phyloP scores from a whole-genome alignment of 2,888 invertebrate species.

The Cryptosula pallasiana region DNA sequence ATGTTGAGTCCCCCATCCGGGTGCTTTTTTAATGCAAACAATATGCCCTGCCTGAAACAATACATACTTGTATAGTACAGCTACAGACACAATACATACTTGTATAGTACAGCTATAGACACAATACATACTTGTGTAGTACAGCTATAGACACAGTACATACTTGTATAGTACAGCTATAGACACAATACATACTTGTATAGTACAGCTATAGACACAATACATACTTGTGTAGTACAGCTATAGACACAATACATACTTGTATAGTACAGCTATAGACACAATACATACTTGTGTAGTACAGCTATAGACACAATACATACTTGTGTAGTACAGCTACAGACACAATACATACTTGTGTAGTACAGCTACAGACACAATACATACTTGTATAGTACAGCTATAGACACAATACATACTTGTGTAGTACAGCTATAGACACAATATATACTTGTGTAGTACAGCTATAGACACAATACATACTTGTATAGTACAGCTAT shows the following conservation, averaged over 20 bases:
- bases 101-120: constrained; percentile 89
- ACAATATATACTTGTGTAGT: constrained; percentile 75
- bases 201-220: constrained; percentile 92
- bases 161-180: constrained; percentile 81
- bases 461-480: constrained; percentile 94
- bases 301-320: constrained; percentile 94
- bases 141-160: constrained; percentile 94
- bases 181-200: constrained; percentile 78
- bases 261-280: constrained; percentile 89
- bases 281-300: constrained; percentile 75
- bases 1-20: constrained; percentile 63
- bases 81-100: constrained; percentile 79
- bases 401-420: constrained; percentile 79
- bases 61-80: constrained; percentile 74
- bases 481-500: constrained; percentile 81
- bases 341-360: constrained; percentile 78
- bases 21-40: constrained; percentile 67
- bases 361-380: constrained; percentile 92
- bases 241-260: constrained; percentile 79
- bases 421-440: constrained; percentile 89
- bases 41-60: constrained; percentile 71
- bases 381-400: constrained; percentile 76
- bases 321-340: constrained; percentile 82
- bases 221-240: constrained; percentile 76
- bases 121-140: constrained; percentile 75